Evolutionary conservation across 2,888 invertebrate species (phyloP), one percentile per base, ranked within the genome.

Genomic region (Caenorhabditis drosophilae): DNA sequence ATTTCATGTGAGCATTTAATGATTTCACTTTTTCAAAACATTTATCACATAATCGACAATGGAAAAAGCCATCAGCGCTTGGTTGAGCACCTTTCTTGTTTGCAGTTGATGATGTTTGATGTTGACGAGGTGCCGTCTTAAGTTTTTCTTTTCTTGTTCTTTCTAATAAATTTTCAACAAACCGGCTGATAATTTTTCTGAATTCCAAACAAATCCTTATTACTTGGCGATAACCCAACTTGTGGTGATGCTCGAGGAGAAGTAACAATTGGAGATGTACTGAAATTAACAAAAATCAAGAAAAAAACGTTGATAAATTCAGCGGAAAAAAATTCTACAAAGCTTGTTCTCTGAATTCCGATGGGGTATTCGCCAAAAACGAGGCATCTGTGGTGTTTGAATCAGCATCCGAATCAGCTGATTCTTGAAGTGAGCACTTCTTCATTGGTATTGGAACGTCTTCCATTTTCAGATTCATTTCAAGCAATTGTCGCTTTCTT

Each of bases 1-100:
- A 94, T 88, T 97, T 97, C 96, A 97, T 96, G 87, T 97, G 97
- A 75, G 96, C 96, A 88, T 94, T 96, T 87, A 96, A 90, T 88
- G 95, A 96, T 89, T 80, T 80, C 56, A 81, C 81, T 57, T 81
- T 81, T 50, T 81, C 81, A 60, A 81, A 81, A 42, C 69, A 75
- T 47, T 82, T 82, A 40, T 82, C 82, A 51, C 82, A 82, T 18
- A 79, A 61, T 22, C 80, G 67, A 49, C 82, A 82, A 44, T 82
- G 82, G 75, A 82, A 82, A 62, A 81, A 81, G n/a, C 82, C 82
- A 54, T 82, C 82, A 16, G 81, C 79, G 40, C 78, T 73, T 6
- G 82, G 82, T 56, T 82, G 82, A 7, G 82, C 82, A 23, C 82
- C 82, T 62, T 82, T 82, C 59, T 82, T 82, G 26, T 56, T 55